A percentile compares a stretch with the other conserved stretches of the same genome.
Evolutionary conservation across 2,113 vertebrate genomes (phyloP).

Genomic region (Pseudonaja textilis): DNA sequence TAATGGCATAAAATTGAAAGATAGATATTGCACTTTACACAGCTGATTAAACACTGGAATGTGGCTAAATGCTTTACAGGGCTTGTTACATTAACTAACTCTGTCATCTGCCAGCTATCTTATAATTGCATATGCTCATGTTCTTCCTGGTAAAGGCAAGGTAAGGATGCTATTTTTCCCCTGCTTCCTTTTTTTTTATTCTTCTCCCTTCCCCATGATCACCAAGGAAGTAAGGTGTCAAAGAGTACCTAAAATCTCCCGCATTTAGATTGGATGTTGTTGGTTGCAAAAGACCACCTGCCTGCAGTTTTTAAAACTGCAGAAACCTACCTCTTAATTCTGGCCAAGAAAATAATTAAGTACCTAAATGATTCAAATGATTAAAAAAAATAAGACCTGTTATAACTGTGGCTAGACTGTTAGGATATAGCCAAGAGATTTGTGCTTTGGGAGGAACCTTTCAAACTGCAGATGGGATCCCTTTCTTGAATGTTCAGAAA

Average conservation of each 20-base stretch:
- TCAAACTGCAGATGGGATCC: not conserved
- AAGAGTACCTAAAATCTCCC: not conserved
- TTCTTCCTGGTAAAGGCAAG: constrained; percentile 68
- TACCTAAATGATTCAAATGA: not conserved
- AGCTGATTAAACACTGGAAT: constrained; percentile 92
- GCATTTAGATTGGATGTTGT: not conserved
- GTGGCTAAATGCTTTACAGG: constrained; percentile 81
- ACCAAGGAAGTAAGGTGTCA: constrained; percentile 20
- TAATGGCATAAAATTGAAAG: constrained; percentile 95
- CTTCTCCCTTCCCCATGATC: constrained; percentile 23
- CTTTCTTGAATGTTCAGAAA: not conserved
- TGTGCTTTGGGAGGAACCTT: not conserved
- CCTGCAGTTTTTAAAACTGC: not conserved
- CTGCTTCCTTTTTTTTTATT: constrained; percentile 39
- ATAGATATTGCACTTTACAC: constrained; percentile 94
- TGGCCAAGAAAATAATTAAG: not conserved
- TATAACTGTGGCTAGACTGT: not conserved
- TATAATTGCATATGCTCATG: constrained; percentile 75
- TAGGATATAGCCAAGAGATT: not conserved
- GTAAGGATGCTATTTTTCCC: constrained; percentile 58
- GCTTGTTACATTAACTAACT: constrained; percentile 86
- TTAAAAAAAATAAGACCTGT: not conserved
- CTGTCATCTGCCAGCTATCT: constrained; percentile 81
- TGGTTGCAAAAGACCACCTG: not conserved
- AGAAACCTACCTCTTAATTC: not conserved